A percentile compares a stretch with the other conserved stretches of the same genome.
These are phyloP conservation scores for Strix uralensis DNA, from an alignment of 2,113 vertebrate genomes.

Conservation along the genomic window DNA sequence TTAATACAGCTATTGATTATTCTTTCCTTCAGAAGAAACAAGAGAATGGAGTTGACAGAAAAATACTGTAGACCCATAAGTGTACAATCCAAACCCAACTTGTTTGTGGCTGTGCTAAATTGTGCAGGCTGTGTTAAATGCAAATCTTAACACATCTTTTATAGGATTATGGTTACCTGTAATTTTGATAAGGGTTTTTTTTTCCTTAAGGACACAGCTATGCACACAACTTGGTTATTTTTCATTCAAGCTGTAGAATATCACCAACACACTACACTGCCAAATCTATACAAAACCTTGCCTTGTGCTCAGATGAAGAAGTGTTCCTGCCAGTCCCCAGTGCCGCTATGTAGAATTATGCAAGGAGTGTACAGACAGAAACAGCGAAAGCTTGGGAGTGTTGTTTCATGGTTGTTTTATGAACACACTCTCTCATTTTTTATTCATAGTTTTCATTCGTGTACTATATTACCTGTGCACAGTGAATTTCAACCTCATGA, in stretches of 20 bases:
- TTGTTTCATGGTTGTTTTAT: background rate
- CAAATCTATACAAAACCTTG: background rate
- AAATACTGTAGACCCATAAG: background rate
- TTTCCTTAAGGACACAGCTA: background rate
- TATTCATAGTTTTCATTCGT: background rate
- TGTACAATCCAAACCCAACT: background rate
- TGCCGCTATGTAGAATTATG: background rate
- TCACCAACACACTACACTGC: background rate
- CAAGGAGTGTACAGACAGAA: no score
- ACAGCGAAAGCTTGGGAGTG: rapidly evolving
- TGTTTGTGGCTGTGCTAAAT: background rate
- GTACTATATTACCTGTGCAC: background rate
- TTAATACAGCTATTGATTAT: background rate
- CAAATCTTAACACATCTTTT: background rate
- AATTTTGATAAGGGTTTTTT: rapidly evolving
- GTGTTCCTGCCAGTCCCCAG: background rate
- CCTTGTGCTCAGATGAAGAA: background rate
- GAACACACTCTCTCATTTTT: background rate
- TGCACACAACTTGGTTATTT: background rate
- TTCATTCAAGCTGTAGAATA: background rate
- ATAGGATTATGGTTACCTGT: background rate
- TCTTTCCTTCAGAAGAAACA: background rate
- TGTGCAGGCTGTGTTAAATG: background rate
- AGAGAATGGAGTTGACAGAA: background rate
- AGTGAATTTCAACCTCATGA: no score